These are phyloP conservation scores for Hypotaenidia okinawae DNA, from an alignment of 2,797 vertebrate genomes.

Conservation along the genomic window DNA sequence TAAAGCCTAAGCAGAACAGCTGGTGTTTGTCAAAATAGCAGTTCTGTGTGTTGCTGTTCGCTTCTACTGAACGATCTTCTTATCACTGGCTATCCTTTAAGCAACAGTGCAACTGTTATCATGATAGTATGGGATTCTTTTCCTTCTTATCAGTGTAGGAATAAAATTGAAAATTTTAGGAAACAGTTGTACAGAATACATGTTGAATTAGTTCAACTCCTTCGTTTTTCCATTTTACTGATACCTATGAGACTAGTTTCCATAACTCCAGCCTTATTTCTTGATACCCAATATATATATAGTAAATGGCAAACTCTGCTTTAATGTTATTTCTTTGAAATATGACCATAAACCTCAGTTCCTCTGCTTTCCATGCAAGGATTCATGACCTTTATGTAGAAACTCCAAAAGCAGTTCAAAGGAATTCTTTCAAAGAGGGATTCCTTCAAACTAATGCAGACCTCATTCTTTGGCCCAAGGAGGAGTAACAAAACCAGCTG, in stretches of 20 bases:
- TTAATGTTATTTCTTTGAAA: not conserved
- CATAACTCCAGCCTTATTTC: not conserved
- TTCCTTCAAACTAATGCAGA: conserved; percentile 30
- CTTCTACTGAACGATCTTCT: conserved; percentile 12
- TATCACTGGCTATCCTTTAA: not conserved
- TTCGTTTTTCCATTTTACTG: not conserved
- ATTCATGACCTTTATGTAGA: not conserved
- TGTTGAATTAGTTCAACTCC: not conserved
- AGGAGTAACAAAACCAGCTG: conserved; percentile 23
- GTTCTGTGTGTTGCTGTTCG: conserved; percentile 4
- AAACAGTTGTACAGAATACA: not conserved
- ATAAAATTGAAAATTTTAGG: not conserved
- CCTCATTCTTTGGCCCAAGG: conserved; percentile 8
- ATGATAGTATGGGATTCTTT: not conserved
- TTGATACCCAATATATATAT: not conserved
- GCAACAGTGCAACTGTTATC: not conserved
- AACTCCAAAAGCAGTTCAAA: conserved; percentile 25
- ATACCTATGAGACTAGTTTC: not conserved
- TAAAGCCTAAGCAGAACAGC: conserved; percentile 14
- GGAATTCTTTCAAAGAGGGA: conserved; percentile 26
- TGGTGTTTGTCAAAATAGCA: not conserved
- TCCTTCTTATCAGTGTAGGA: not conserved
- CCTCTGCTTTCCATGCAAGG: not conserved
- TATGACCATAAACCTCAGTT: not conserved
- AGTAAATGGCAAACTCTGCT: not conserved